phyloP scores from a whole-genome alignment of 1,140 invertebrate species.

The Drosophila obscura region DNA sequence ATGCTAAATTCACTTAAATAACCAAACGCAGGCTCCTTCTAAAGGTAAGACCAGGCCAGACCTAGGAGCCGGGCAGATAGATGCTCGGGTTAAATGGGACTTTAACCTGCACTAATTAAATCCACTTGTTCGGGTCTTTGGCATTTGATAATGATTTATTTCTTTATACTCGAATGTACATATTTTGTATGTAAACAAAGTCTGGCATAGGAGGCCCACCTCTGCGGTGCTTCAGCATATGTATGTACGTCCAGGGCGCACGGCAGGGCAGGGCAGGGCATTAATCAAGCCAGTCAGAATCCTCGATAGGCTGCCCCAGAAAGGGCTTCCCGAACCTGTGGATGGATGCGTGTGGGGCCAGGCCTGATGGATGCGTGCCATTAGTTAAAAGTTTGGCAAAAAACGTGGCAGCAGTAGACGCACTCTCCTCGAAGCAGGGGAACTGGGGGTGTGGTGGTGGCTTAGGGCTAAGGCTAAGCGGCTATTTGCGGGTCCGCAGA shows the following conservation, averaged over 20 bases:
- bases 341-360: conserved; percentile 2
- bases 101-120: conserved; percentile 48
- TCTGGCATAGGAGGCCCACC: neutral
- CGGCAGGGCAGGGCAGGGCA: conserved; percentile 5
- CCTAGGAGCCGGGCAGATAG: neutral
- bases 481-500: conserved; percentile 8
- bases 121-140: conserved; percentile 19
- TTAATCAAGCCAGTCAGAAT: conserved; percentile 47
- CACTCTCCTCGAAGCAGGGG: too few species aligned
- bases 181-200: neutral
- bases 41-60: neutral
- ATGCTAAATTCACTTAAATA: conserved; percentile 53
- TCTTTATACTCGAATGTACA: conserved; percentile 22
- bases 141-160: conserved; percentile 45
- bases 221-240: neutral
- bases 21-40: conserved; percentile 5
- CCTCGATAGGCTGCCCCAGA: conserved; percentile 1
- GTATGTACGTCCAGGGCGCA: conserved; percentile 11
- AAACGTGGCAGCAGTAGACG: too few species aligned
- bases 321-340: conserved; percentile 3
- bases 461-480: neutral
- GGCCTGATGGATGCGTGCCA: conserved; percentile 53
- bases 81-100: conserved; percentile 1
- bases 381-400: conserved; percentile 45
- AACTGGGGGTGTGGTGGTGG: too few species aligned